Evolutionary conservation across 2,113 vertebrate species (phyloP).

Genomic region (Caracal caracal): DNA sequence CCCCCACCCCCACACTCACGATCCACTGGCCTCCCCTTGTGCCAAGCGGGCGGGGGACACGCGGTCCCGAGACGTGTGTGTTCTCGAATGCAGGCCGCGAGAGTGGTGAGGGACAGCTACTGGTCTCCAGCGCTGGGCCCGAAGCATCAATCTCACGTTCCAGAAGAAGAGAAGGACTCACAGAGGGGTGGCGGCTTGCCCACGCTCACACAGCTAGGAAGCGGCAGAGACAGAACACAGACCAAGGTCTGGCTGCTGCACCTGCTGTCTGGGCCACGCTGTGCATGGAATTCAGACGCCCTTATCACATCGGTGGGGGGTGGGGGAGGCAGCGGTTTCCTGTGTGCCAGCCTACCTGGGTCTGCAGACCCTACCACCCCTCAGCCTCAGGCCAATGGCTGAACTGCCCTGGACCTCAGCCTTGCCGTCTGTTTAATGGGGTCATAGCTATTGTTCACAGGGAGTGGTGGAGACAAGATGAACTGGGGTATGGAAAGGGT

Average conservation of each 20-base stretch:
- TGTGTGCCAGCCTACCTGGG: not conserved
- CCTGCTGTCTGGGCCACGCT: too few relatives aligned
- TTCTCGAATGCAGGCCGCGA: accelerated
- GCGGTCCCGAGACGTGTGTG: accelerated
- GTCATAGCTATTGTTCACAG: not conserved
- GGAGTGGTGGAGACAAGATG: not conserved
- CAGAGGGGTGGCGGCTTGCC: not conserved
- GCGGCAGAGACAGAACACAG: not conserved
- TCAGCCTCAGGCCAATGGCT: not conserved
- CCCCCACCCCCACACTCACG: not conserved
- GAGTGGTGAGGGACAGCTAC: not conserved
- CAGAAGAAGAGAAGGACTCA: not conserved
- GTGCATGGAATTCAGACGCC: not conserved
- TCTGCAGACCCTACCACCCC: not conserved
- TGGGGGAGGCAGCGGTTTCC: not conserved
- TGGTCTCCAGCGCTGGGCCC: not conserved
- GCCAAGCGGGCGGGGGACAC: too few relatives aligned
- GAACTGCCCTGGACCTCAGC: not conserved
- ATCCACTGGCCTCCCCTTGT: not conserved
- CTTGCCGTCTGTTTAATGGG: not conserved
- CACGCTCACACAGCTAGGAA: not conserved
- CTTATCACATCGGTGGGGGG: accelerated
- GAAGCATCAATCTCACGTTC: not conserved
- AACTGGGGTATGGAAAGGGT: not conserved
- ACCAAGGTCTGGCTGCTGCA: not conserved